Evolutionary conservation across 2,113 vertebrate genomes (phyloP).

Genomic region (Mormyrus lacerda): DNA sequence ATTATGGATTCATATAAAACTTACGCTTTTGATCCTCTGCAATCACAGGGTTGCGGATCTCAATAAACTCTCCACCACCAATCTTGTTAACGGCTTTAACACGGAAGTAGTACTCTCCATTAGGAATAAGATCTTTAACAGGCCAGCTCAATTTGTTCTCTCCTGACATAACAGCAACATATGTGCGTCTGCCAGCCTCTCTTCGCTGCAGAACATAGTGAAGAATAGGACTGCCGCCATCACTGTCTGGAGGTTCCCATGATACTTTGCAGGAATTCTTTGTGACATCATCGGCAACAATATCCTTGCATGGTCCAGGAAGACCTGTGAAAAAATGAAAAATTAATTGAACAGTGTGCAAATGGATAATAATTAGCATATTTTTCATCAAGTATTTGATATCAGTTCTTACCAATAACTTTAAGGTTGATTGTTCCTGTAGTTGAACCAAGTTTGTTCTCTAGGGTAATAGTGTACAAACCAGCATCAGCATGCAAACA

Average conservation of each 20-base stretch:
- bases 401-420: slow-evolving; percentile 79
- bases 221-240: slow-evolving; percentile 82
- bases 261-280: slow-evolving; percentile 84
- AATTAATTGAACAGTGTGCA: background rate
- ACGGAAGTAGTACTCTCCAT: slow-evolving; percentile 90
- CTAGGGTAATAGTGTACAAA: slow-evolving; percentile 76
- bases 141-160: slow-evolving; percentile 75
- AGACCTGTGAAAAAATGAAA: slow-evolving; percentile 59
- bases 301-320: slow-evolving; percentile 87
- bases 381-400: background rate
- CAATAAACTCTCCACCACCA: slow-evolving; percentile 82
- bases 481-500: slow-evolving; percentile 77
- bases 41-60: slow-evolving; percentile 81
- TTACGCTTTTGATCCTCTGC: slow-evolving; percentile 89
- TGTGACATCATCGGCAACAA: slow-evolving; percentile 77
- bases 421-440: slow-evolving; percentile 83
- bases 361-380: background rate
- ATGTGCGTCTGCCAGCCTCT: slow-evolving; percentile 87
- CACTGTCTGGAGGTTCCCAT: slow-evolving; percentile 87
- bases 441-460: slow-evolving; percentile 81
- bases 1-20: slow-evolving; percentile 30
- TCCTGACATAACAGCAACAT: slow-evolving; percentile 82
- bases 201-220: slow-evolving; percentile 89
- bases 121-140: slow-evolving; percentile 87
- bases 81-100: slow-evolving; percentile 94